These are phyloP conservation scores for Hylia prasina DNA, from an alignment of 2,113 vertebrate species.

Conservation along the genomic window DNA sequence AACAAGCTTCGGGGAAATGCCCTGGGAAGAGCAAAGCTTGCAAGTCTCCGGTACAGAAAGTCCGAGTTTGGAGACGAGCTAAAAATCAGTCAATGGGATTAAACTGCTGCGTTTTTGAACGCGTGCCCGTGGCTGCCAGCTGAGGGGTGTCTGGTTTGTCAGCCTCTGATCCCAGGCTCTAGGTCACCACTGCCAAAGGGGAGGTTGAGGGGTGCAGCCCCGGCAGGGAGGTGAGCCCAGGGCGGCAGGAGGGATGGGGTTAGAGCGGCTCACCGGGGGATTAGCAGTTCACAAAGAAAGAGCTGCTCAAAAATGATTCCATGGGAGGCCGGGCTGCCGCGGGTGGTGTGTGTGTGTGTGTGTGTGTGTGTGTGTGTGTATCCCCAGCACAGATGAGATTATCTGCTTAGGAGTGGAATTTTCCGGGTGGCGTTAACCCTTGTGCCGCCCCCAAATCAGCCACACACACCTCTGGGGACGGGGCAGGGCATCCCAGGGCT, in stretches of 20 bases:
- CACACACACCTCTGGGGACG: fast-evolving
- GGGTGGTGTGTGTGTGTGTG: background rate
- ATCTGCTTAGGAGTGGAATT: conserved; percentile 62
- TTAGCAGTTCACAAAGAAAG: conserved; percentile 28
- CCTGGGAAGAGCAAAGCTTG: background rate
- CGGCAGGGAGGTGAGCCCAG: background rate
- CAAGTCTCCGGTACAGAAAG: background rate
- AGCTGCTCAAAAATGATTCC: conserved; percentile 40
- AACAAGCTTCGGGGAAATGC: background rate
- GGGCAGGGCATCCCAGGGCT: background rate
- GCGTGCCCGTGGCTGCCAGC: fast-evolving
- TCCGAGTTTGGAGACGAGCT: background rate
- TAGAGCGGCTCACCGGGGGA: conserved; percentile 11
- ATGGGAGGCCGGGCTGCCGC: conserved; percentile 9
- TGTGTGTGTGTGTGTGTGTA: background rate
- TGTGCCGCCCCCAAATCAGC: background rate
- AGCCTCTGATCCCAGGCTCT: background rate
- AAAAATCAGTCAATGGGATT: background rate
- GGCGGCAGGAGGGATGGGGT: background rate
- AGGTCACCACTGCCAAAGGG: background rate
- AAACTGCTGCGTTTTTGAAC: background rate
- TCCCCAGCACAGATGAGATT: conserved; percentile 51
- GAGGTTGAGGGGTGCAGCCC: background rate
- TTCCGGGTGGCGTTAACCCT: conserved; percentile 51
- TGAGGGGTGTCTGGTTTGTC: background rate